Evolutionary conservation across 2,888 invertebrate species (phyloP).

Genomic region (Salpingus planirostris): DNA sequence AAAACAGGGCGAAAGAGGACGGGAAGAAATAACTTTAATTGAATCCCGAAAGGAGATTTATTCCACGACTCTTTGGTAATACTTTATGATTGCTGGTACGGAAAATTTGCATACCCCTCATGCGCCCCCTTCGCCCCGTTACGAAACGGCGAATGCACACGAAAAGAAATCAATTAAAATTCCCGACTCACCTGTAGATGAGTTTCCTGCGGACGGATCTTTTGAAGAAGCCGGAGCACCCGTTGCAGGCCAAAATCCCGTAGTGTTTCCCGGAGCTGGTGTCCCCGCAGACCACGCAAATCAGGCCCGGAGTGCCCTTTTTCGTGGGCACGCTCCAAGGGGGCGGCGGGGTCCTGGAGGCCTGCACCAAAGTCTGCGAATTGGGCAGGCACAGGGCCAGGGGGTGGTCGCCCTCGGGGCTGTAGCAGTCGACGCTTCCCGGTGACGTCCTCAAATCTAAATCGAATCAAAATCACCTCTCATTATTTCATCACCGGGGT

Average conservation of each 20-base stretch:
- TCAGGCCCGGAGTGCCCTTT: conserved; percentile 63
- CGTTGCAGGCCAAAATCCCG: conserved; percentile 97
- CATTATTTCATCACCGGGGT: neutral
- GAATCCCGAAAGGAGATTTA: conserved; percentile 33
- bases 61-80: conserved; percentile 36
- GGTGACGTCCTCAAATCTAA: conserved; percentile 39
- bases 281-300: conserved; percentile 95
- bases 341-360: conserved; percentile 54
- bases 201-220: conserved; percentile 90
- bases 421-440: conserved; percentile 37
- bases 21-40: conserved; percentile 32
- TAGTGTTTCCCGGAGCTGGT: conserved; percentile 97
- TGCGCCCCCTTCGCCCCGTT: neutral
- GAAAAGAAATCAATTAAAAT: conserved; percentile 22
- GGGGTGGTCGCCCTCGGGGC: conserved; percentile 45
- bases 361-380: conserved; percentile 53
- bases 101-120: conserved; percentile 33
- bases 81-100: conserved; percentile 39
- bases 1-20: too few species aligned
- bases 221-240: conserved; percentile 99
- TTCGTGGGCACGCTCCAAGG: conserved; percentile 44
- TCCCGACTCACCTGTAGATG: conserved; percentile 87
- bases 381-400: conserved; percentile 52
- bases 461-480: conserved; percentile 5
- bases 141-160: neutral